These are phyloP conservation scores for Bambusicola thoracicus DNA, from an alignment of 2,113 vertebrate species.

Conservation along the genomic window DNA sequence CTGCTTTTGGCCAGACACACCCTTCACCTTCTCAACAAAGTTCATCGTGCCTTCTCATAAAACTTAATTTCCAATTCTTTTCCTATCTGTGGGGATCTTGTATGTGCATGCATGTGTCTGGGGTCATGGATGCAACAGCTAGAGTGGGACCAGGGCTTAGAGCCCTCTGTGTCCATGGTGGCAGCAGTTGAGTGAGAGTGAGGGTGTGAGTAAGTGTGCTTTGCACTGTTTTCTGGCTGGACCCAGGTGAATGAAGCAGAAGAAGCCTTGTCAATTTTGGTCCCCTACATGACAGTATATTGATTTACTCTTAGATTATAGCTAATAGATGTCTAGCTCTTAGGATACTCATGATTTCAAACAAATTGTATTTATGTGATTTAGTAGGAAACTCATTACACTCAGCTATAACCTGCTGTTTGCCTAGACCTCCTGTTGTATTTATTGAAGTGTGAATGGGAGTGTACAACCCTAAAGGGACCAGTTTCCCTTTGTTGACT, in stretches of 20 bases:
- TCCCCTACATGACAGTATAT: background rate
- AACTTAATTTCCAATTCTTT: background rate
- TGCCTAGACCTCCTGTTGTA: background rate
- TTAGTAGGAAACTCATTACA: background rate
- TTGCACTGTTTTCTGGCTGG: background rate
- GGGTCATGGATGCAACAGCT: too few species aligned
- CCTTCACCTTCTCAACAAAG: background rate
- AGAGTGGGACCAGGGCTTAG: background rate
- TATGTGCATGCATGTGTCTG: too few species aligned
- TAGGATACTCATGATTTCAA: background rate
- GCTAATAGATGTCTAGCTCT: background rate
- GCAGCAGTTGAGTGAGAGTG: background rate
- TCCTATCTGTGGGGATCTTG: background rate
- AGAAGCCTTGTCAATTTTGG: background rate
- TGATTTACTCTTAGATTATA: background rate
- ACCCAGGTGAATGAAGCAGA: accelerated
- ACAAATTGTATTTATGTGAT: background rate
- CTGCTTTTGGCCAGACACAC: background rate
- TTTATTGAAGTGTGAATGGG: background rate
- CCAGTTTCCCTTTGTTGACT: background rate
- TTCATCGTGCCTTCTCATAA: background rate
- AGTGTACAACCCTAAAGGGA: too few species aligned
- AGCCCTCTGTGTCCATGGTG: background rate
- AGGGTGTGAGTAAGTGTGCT: accelerated
- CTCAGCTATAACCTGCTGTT: background rate